Conservation (phyloP, 2,113 vertebrate species). For the Sebastes schlegelii region DNA sequence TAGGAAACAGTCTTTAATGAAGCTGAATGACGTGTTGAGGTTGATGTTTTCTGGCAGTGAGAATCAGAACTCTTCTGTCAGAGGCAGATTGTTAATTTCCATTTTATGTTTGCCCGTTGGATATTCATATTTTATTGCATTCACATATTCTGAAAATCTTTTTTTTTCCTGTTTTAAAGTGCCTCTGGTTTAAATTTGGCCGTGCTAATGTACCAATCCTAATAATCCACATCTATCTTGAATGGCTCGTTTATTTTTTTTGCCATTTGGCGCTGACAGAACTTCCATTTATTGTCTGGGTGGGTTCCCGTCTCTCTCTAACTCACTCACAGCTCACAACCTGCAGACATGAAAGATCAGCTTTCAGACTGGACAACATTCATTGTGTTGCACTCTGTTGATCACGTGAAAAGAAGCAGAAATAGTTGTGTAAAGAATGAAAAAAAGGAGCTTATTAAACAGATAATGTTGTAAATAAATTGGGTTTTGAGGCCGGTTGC, state of each 20-base stretch:
- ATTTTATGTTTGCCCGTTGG: constrained; percentile 1
- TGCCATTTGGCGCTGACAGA: not conserved
- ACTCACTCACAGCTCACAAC: not conserved
- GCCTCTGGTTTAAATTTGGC: not conserved
- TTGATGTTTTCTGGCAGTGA: not conserved
- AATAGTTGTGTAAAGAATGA: not conserved
- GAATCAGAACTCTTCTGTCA: not conserved
- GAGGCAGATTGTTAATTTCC: constrained; percentile 1
- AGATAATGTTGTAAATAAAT: too few relatives aligned
- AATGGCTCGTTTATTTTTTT: not conserved
- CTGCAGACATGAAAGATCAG: not conserved
- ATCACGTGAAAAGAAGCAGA: not conserved
- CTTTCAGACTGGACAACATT: not conserved
- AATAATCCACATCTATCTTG: not conserved
- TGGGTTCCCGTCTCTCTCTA: not conserved
- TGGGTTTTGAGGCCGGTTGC: too few relatives aligned
- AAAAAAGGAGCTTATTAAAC: not conserved
- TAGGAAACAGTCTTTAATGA: not conserved
- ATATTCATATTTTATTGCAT: not conserved
- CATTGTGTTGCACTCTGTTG: not conserved
- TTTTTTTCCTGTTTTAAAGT: not conserved
- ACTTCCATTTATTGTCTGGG: not conserved
- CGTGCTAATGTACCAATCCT: too few relatives aligned
- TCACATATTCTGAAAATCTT: not conserved
- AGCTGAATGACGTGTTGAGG: not conserved